Percentiles rank a stretch among this genome's conserved stretches.
Evolutionary conservation across 2,797 vertebrate species (phyloP).

Genomic region (Sphenodon punctatus): DNA sequence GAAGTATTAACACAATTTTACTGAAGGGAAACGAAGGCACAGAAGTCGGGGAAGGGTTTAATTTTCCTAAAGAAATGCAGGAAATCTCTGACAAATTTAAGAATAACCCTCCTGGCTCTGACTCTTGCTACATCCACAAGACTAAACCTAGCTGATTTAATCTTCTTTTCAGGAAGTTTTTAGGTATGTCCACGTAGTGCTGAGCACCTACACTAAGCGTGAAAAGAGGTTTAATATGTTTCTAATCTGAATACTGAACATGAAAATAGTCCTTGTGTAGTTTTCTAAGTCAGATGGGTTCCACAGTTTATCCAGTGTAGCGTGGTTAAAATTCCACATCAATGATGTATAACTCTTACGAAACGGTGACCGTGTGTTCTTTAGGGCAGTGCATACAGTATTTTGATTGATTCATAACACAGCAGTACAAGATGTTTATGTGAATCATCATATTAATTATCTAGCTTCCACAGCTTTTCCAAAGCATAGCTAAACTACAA

Average conservation of each 20-base stretch:
- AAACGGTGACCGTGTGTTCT: neutral
- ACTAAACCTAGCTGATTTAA: neutral
- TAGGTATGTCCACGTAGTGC: neutral
- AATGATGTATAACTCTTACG: neutral
- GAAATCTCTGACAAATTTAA: neutral
- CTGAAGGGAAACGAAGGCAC: neutral
- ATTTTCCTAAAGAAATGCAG: too few relatives aligned
- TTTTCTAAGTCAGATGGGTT: neutral
- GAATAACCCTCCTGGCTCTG: neutral
- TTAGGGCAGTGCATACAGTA: neutral
- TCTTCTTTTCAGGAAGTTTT: neutral
- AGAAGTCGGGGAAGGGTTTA: neutral
- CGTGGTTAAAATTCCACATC: constrained; percentile 4
- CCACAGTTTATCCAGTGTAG: neutral
- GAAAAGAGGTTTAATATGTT: neutral
- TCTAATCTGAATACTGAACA: neutral
- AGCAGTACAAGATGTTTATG: neutral
- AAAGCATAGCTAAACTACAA: neutral
- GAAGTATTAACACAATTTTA: neutral
- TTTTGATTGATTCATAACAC: neutral
- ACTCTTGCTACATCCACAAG: neutral
- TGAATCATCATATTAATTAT: too few relatives aligned
- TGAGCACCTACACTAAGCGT: neutral
- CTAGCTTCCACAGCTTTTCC: neutral
- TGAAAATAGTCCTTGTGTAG: neutral